Base-by-base conservation (phyloP, 2,113 vertebrate species). In the Pachyramphus minor region DNA sequence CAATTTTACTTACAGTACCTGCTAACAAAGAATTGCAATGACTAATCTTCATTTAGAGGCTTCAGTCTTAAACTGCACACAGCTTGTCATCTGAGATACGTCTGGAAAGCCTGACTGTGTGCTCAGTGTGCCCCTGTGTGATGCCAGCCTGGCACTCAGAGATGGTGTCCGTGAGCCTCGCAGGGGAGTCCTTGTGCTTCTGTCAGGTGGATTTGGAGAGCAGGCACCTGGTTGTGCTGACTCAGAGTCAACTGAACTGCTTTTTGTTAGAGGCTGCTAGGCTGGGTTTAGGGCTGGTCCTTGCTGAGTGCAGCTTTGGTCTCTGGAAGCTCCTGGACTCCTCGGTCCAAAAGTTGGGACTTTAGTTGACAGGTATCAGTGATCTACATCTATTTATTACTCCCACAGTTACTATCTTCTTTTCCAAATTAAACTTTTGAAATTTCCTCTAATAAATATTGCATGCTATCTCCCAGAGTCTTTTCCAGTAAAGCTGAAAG, bases 11-110 rank as follows among this genome's bases (percentile, higher is more conserved):
- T 53, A 41, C 20, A 21, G 80, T 59, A 39, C 58, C 58, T 58
- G 58, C 83, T 93, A 79, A 81, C 66, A 53, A 80, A 74, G 83
- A 69, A 33, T 31, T 75, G 31, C 73, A 39, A 2, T 87, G 90
- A 84, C 88, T 93, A 76, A 76, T 82, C 75, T 50, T 62, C 78
- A 45, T 93, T 91, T 84, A 55, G 75, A 71, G 71, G 45, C 75
- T 83, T 45, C 74, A 82, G 81, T 55, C 62, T 79, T 20, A 6
- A 19, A 1, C 41, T 72, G 64, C 18, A 14, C n/a, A 4, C 11
- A 63, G 39, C 42, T 37, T 93, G 81, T 72, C 23, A 14, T 12
- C 28, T 66, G 71, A 55, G 77, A 55, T 56, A 13, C 2, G 2
- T 17, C 67, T 18, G 24, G n/a, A 14, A 25, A 81, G 49, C 11